Conservation (phyloP, 1,140 invertebrate species). For the Teleopsis dalmanni region DNA sequence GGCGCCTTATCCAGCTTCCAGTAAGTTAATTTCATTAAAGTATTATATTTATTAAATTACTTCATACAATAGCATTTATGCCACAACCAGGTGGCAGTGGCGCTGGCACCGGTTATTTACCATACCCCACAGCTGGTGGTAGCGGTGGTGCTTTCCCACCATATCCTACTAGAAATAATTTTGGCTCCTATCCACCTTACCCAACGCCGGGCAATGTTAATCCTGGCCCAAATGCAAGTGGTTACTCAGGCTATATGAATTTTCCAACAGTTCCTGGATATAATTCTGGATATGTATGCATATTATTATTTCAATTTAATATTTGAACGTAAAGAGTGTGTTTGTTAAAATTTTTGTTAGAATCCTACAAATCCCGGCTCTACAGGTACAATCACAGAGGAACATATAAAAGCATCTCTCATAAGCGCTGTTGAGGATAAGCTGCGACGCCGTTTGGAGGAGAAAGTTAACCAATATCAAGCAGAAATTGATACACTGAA, state of each 20-base stretch:
- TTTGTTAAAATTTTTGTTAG: slow-evolving; percentile 9
- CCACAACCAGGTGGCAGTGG: slow-evolving; percentile 21
- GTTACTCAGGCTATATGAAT: slow-evolving; percentile 46
- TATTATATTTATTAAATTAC: not conserved
- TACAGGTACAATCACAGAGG: slow-evolving; percentile 81
- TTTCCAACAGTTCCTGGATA: slow-evolving; percentile 45
- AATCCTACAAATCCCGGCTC: slow-evolving; percentile 26
- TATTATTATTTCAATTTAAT: not conserved
- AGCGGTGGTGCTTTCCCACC: slow-evolving; percentile 30
- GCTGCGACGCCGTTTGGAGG: slow-evolving; percentile 72
- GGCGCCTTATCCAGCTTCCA: slow-evolving; percentile 26
- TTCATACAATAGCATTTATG: slow-evolving; percentile 24
- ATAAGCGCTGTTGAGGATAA: slow-evolving; percentile 94
- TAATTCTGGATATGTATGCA: slow-evolving; percentile 33
- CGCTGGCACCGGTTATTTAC: slow-evolving; percentile 22
- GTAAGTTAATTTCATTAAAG: slow-evolving; percentile 14
- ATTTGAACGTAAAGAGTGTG: not conserved
- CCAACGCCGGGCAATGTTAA: slow-evolving; percentile 11
- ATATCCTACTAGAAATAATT: slow-evolving; percentile 29
- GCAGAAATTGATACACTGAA: slow-evolving; percentile 87
- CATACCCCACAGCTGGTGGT: slow-evolving; percentile 29
- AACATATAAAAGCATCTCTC: slow-evolving; percentile 89
- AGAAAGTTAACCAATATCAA: slow-evolving; percentile 81
- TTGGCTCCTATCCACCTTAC: slow-evolving; percentile 30
- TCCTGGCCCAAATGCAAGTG: slow-evolving; percentile 10